Percentiles rank a stretch among this genome's conserved stretches.
Conservation (phyloP, 2,113 vertebrate species). For the Coptodon bakossiorum region DNA sequence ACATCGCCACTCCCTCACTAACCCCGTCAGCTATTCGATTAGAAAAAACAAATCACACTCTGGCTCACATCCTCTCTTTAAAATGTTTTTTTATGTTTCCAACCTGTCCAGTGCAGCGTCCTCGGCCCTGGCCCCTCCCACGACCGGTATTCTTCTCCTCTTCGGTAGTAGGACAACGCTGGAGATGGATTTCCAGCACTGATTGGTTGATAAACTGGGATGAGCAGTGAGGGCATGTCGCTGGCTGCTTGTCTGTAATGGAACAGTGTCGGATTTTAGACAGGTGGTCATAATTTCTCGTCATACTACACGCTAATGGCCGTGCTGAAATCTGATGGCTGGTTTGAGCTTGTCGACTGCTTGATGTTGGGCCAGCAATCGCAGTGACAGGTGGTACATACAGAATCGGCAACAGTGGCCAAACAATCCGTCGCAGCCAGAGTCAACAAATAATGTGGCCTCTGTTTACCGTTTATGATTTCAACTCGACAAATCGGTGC, state of each 20-base stretch:
- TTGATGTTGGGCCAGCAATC: neutral
- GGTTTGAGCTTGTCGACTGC: neutral
- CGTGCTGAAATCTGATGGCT: neutral
- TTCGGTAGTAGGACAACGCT: slow-evolving; percentile 71
- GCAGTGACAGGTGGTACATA: neutral
- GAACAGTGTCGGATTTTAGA: neutral
- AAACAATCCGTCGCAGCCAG: neutral
- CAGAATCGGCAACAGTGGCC: neutral
- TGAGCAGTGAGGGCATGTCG: slow-evolving; percentile 75
- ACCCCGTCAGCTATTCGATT: neutral
- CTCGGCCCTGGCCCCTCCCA: slow-evolving; percentile 69
- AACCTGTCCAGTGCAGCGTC: slow-evolving; percentile 71
- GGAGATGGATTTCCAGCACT: slow-evolving; percentile 79
- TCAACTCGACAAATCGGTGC: neutral
- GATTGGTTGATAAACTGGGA: slow-evolving; percentile 78
- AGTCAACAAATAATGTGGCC: neutral
- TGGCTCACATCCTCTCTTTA: neutral
- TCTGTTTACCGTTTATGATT: neutral
- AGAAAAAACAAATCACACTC: neutral
- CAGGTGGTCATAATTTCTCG: neutral
- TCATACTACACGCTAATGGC: neutral
- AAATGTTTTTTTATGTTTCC: neutral
- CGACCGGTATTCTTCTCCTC: slow-evolving; percentile 60
- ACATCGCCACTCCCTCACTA: neutral
- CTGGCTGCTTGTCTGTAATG: slow-evolving; percentile 75